These are phyloP conservation scores for Anoplophora glabripennis DNA, from an alignment of 1,140 invertebrate genomes.

Conservation along the genomic window DNA sequence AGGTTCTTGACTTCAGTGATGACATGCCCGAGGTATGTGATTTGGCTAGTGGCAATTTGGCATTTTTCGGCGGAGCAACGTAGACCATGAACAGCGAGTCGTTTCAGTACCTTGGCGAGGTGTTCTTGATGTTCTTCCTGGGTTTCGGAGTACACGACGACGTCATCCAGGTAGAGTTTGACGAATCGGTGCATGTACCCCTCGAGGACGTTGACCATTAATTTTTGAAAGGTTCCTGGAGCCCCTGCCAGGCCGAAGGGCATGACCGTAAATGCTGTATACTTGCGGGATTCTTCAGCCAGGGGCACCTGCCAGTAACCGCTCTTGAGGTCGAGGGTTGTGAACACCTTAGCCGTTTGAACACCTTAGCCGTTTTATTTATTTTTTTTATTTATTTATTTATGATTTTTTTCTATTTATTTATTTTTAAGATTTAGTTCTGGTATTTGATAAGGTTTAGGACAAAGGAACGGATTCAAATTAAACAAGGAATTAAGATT, in stretches of 20 bases:
- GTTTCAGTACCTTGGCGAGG: constrained; percentile 2
- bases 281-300: too few species aligned
- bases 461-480: too few species aligned
- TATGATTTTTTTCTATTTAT: too few species aligned
- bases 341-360: constrained; percentile 23
- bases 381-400: too few species aligned
- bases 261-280: constrained; percentile 24
- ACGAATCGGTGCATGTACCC: too few species aligned
- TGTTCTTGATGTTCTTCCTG: neutral
- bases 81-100: constrained; percentile 5
- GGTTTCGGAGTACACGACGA: constrained; percentile 3
- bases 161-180: constrained; percentile 10
- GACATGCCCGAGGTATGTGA: constrained; percentile 13
- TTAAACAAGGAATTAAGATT: too few species aligned
- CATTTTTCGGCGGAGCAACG: constrained; percentile 12
- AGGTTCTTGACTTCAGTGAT: neutral
- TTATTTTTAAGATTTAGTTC: too few species aligned
- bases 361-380: constrained; percentile 32
- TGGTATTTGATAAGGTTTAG: too few species aligned
- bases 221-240: too few species aligned
- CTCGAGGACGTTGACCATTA: too few species aligned
- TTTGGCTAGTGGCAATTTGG: neutral
- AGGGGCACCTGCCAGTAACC: too few species aligned
- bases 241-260: too few species aligned
- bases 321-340: constrained; percentile 27